Base-by-base conservation (phyloP, 2,888 invertebrate species). In the Metalampra italica region DNA sequence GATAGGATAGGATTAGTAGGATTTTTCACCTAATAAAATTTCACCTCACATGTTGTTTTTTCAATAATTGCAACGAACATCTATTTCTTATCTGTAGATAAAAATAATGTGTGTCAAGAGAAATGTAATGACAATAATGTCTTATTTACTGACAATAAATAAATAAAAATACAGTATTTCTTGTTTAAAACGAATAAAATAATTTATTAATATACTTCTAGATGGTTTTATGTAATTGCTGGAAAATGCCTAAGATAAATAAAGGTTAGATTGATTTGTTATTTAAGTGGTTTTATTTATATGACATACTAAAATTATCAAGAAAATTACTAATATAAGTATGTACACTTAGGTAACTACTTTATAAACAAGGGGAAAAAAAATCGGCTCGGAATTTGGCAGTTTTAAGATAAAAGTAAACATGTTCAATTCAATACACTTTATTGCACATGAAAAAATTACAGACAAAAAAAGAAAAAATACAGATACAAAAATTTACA, bases 201-300 rank as follows among this genome's bases (percentile, higher is more conserved):
- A 36, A 43, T 30, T 43, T 29, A 43, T 43, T 29, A n/a, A n/a
- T n/a, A 30, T 43, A 43, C 43, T 43, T 53, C 53, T 62, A 66
- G 62, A 58, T 51, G 46, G 54, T 54, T 34, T 45, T 45, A 43
- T 38, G 42, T 46, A 38, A 43, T 12, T 57, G 82, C 80, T 82
- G 77, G 60, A 64, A 32, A 73, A 77, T 74, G 85, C 83, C 83
- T 81, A 74, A 82, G 73, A 74, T 71, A 61, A 57, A 54, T 51
- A 52, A 72, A 71, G 68, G 62, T 55, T 70, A 77, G 79, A 77
- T 75, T 74, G 64, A 64, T 78, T 81, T 79, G 66, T 71, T 66
- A 65, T 42, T 54, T 45, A 43, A 15, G 15, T 30, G 1, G 49
- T 57, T 55, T 49, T 49, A 48, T 43, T 51, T 43, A 9, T 29